phyloP scores from a whole-genome alignment of 2,888 invertebrate genomes.

The Dryomyza anilis region DNA sequence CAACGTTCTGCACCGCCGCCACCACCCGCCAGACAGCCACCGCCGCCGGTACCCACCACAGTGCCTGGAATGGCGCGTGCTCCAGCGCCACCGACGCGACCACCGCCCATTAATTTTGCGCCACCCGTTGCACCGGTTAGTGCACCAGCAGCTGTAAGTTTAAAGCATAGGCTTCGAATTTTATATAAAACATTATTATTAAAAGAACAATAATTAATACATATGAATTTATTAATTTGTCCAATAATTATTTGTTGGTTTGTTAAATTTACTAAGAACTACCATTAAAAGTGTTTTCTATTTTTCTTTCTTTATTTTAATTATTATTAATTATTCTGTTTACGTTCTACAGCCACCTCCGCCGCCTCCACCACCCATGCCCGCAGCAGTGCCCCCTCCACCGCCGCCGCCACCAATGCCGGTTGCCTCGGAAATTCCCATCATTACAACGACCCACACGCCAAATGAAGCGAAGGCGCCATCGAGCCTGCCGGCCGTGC shows the following conservation, averaged over 20 bases:
- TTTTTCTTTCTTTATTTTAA: not conserved
- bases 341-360: constrained; percentile 41
- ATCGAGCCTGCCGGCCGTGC: constrained; percentile 46
- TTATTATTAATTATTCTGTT: not conserved
- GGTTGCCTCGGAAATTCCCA: constrained; percentile 48
- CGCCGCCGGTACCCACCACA: constrained; percentile 69
- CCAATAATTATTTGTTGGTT: no score
- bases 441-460: constrained; percentile 44
- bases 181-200: no score
- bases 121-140: constrained; percentile 45
- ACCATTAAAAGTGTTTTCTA: no score
- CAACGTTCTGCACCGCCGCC: constrained; percentile 61
- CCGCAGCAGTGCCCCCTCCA: constrained; percentile 58
- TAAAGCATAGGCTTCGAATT: no score
- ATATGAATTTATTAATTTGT: not conserved
- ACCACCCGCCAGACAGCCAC: constrained; percentile 64
- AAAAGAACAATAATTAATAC: no score
- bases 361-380: constrained; percentile 61
- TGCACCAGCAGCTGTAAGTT: constrained; percentile 40
- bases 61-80: constrained; percentile 52
- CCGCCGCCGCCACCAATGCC: constrained; percentile 56
- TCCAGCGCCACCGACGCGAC: constrained; percentile 58
- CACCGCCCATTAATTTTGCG: constrained; percentile 54
- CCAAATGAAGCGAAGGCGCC: constrained; percentile 43
- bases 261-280: no score